phyloP scores from a whole-genome alignment of 2,113 vertebrate genomes.

The Solea solea region DNA sequence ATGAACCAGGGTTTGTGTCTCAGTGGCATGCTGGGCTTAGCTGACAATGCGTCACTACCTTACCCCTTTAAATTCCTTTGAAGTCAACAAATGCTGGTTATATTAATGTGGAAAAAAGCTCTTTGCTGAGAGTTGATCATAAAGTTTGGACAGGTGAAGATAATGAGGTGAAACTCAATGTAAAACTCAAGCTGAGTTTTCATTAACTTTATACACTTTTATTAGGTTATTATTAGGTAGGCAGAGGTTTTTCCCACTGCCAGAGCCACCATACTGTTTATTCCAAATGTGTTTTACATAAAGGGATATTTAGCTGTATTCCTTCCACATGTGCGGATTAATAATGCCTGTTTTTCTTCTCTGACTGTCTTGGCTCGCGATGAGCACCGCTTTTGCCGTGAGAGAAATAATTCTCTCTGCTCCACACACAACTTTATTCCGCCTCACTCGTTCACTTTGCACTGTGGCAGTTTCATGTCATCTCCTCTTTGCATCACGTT shows the following conservation, averaged over 20 bases:
- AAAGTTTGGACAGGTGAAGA: not conserved
- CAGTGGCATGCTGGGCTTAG: no score
- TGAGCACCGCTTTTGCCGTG: conserved; percentile 36
- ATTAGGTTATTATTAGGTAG: not conserved
- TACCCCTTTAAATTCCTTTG: no score
- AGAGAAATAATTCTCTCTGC: conserved; percentile 46
- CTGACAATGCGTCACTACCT: no score
- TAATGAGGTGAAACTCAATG: not conserved
- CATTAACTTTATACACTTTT: not conserved
- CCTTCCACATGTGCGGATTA: conserved; percentile 8
- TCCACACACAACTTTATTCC: conserved; percentile 55
- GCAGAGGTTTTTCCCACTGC: not conserved
- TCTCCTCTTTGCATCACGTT: conserved; percentile 42
- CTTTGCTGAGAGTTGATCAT: not conserved
- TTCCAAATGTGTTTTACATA: not conserved
- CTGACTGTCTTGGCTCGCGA: conserved; percentile 44
- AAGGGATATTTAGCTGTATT: conserved; percentile 18
- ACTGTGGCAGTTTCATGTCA: conserved; percentile 58
- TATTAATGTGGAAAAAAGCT: no score
- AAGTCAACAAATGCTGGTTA: no score
- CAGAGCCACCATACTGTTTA: no score
- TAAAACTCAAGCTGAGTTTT: not conserved
- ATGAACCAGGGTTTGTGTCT: no score
- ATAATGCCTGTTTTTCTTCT: not conserved
- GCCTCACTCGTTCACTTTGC: conserved; percentile 52